Evolutionary conservation across 2,888 invertebrate genomes (phyloP), one percentile per base, ranked within the genome.

Genomic region (Periphyllus acericola): DNA sequence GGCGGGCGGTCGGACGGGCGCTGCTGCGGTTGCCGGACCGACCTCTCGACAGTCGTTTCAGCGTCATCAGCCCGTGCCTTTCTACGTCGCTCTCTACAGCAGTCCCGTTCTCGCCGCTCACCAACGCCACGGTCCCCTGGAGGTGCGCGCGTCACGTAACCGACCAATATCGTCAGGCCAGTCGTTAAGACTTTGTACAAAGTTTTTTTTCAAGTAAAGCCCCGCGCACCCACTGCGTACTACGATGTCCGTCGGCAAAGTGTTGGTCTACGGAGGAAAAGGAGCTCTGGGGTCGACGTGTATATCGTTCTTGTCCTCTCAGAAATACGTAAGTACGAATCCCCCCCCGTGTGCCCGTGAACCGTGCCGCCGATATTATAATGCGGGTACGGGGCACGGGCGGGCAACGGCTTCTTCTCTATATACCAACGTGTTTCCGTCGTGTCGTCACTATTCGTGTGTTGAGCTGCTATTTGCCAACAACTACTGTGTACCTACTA

Each of bases 191-290:
- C n/a, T 17, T 60, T 17, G 21, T 19, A 60, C 60, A 19, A 4
- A 11, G 19, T 60, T 60, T 60, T 60, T 60, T 8, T 8, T 60
- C 3, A 25, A 29, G 8, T 68, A 68, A 68, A 11, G n/a, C n/a
- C n/a, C n/a, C n/a, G n/a, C n/a, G n/a, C 25, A 60, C 3, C 25
- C n/a, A 25, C n/a, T 25, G 11, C n/a, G n/a, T n/a, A n/a, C 17
- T 19, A 68, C 32, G 3, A 89, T 89, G 89, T 78, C 84, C 89
- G 71, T 80, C 21, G 95, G 95, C 91, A 94, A 94, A 91, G 95
- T 99, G 89, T 92, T 99, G 89, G 94, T 99, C 90, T 99, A 99
- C 92, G 99, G 99, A 89, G 99, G 99, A 72, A 95, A 95, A 92
- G 99, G 99, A 89, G 99, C 99, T 80, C 93, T 99, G 85, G 99